Evolutionary conservation across 2,113 vertebrate genomes (phyloP), one percentile per base, ranked within the genome.

Genomic region (Lampris megalopsis): DNA sequence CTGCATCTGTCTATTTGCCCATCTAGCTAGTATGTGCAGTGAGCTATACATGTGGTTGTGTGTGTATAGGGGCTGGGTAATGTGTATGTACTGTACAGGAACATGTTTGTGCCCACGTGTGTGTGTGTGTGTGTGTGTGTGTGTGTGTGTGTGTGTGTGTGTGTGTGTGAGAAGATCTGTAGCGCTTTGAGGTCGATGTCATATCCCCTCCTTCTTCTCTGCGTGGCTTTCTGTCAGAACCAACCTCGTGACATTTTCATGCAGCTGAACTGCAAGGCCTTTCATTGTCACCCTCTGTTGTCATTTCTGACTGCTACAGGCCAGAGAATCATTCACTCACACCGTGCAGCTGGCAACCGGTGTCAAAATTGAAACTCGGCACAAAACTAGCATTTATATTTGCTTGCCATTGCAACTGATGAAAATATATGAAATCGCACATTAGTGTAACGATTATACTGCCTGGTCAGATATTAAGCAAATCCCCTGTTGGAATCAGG

Each of bases 271-370:
- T 85, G 65, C 1, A 56, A 60, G 85, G 89, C 89, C 88, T 88
- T 86, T 90, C 75, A 64, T 79, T 90, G 91, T 91, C 90, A 88
- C 84, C 80, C 83, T 83, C 75, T 84, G 86, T 88, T 91, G 91
- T 90, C 90, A 89, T 86, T 83, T 84, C 75, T 85, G 85, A 92
- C 91, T 90, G 80, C 76, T 82, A 82, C 82, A 83, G 83, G 82
- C 75, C 73, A 80, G 86, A 86, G 86, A 85, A 82, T 88, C 84
- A 90, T 90, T 80, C 81, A 84, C 86, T 81, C 66, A 4, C 80
- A 73, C 76, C 70, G 77, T 85, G 66, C 43, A 66, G 65, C 24
- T 24, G 24, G 24, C 24, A 24, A 24, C 24, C 24, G 24, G 24
- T 24, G 24, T 24, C 61, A 68, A 53, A 66, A 43, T 13, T 59